phyloP scores from a whole-genome alignment of 1,140 invertebrate species.

The Psilanteris sp. region DNA sequence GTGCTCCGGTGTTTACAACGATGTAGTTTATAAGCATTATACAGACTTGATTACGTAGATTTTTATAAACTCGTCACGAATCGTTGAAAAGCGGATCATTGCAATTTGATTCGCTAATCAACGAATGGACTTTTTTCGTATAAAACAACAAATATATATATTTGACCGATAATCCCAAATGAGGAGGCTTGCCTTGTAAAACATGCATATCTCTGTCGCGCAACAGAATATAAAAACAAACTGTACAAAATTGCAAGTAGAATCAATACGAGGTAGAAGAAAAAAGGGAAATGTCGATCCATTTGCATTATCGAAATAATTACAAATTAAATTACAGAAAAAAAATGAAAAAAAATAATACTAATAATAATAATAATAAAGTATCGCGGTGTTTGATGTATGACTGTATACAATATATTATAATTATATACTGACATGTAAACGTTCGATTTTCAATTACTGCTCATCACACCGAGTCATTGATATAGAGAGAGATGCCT shows the following conservation, averaged over 20 bases:
- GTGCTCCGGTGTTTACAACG: constrained; percentile 58
- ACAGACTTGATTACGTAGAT: constrained; percentile 50
- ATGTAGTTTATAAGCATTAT: constrained; percentile 56
- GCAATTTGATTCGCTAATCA: constrained; percentile 25
- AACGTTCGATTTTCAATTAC: constrained; percentile 59
- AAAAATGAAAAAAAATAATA: too few species aligned
- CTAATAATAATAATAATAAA: too few species aligned
- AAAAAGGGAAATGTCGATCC: constrained; percentile 31
- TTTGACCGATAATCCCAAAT: constrained; percentile 44
- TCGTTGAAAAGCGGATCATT: constrained; percentile 27
- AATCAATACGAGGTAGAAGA: constrained; percentile 36
- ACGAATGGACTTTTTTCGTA: constrained; percentile 37
- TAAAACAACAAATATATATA: constrained; percentile 38
- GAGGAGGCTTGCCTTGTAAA: constrained; percentile 63
- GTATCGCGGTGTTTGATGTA: constrained; percentile 48
- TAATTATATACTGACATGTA: constrained; percentile 41
- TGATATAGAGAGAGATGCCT: constrained; percentile 47
- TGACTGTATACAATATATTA: constrained; percentile 52
- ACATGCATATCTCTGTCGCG: constrained; percentile 66
- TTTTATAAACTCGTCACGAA: constrained; percentile 41
- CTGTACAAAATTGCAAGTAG: constrained; percentile 57
- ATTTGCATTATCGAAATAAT: constrained; percentile 34
- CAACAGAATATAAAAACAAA: constrained; percentile 55
- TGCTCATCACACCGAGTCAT: constrained; percentile 47
- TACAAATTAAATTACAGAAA: constrained; percentile 32